These are phyloP conservation scores for Drosophila baimaii DNA, from an alignment of 1,140 invertebrate genomes.

Conservation along the genomic window DNA sequence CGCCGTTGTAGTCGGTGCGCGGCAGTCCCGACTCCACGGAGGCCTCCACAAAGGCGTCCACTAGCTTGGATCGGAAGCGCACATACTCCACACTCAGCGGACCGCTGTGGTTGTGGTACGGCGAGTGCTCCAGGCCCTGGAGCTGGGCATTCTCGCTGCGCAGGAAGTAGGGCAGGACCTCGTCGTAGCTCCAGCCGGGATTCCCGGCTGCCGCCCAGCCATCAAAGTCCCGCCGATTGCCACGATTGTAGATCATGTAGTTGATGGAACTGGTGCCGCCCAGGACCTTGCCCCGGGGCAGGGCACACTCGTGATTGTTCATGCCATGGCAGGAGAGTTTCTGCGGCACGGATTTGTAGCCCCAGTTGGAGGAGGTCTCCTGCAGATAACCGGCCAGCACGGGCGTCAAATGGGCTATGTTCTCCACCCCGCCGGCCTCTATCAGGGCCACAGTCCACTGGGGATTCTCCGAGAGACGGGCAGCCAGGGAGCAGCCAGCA, in stretches of 20 bases:
- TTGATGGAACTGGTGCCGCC: slow-evolving; percentile 93
- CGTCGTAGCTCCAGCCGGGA: slow-evolving; percentile 90
- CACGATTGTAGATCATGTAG: slow-evolving; percentile 94
- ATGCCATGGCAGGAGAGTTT: slow-evolving; percentile 86
- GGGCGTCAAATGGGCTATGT: slow-evolving; percentile 88
- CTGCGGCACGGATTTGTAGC: slow-evolving; percentile 88
- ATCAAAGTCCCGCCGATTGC: slow-evolving; percentile 91
- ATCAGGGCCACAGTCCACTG: slow-evolving; percentile 87
- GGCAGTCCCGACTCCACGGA: slow-evolving; percentile 86
- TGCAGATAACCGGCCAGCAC: slow-evolving; percentile 86
- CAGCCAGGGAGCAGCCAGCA: slow-evolving; percentile 89
- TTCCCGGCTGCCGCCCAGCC: slow-evolving; percentile 89
- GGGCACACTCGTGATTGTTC: slow-evolving; percentile 85
- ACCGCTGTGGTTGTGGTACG: slow-evolving; percentile 86
- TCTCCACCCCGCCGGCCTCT: slow-evolving; percentile 88
- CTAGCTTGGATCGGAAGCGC: slow-evolving; percentile 86
- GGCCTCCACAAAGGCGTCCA: slow-evolving; percentile 87
- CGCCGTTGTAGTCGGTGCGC: slow-evolving; percentile 88
- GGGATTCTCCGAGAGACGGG: slow-evolving; percentile 87
- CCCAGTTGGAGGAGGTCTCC: slow-evolving; percentile 88
- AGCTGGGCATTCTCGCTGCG: slow-evolving; percentile 86
- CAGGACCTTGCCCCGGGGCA: slow-evolving; percentile 87
- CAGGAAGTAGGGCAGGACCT: slow-evolving; percentile 89
- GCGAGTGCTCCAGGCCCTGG: slow-evolving; percentile 85
- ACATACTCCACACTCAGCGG: slow-evolving; percentile 86